phyloP scores from a whole-genome alignment of 2,888 invertebrate genomes.

The Phaedon cochleariae region DNA sequence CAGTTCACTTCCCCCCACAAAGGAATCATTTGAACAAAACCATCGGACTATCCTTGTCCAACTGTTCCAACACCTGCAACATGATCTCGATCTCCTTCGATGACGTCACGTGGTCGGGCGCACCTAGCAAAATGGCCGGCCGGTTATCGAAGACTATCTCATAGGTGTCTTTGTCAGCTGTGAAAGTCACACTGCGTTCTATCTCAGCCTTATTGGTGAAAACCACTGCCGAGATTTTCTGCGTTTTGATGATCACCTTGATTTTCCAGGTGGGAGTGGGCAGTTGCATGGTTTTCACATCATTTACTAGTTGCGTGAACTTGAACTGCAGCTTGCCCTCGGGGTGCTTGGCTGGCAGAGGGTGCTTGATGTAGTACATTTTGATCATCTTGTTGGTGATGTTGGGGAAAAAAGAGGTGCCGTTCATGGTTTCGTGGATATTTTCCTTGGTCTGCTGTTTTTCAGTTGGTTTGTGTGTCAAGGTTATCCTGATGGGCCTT shows the following conservation, averaged over 20 bases:
- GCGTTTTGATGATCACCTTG: conserved; percentile 50
- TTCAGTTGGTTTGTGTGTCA: neutral
- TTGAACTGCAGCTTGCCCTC: conserved; percentile 42
- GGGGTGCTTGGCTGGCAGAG: conserved; percentile 17
- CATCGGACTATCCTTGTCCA: conserved; percentile 46
- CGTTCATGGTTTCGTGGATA: neutral
- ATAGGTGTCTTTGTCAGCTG: conserved; percentile 43
- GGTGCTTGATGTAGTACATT: conserved; percentile 40
- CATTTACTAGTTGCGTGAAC: conserved; percentile 48
- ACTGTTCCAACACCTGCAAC: conserved; percentile 47
- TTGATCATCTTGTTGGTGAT: conserved; percentile 27
- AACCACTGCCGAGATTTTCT: conserved; percentile 47
- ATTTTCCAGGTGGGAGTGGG: conserved; percentile 50
- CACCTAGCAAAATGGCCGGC: conserved; percentile 45
- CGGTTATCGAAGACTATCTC: conserved; percentile 46
- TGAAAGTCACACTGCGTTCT: conserved; percentile 47
- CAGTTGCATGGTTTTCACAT: conserved; percentile 50
- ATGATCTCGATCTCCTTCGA: conserved; percentile 50
- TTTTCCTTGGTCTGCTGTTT: too few species aligned
- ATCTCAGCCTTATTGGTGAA: conserved; percentile 47
- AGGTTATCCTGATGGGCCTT: neutral
- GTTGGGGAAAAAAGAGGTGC: neutral
- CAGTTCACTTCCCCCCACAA: too few species aligned
- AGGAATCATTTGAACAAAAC: conserved; percentile 44
- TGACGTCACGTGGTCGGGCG: conserved; percentile 40